A percentile compares a stretch with the other conserved stretches of the same genome.
Conservation (phyloP, 1,140 invertebrate species). For the Antheraea pernyi region DNA sequence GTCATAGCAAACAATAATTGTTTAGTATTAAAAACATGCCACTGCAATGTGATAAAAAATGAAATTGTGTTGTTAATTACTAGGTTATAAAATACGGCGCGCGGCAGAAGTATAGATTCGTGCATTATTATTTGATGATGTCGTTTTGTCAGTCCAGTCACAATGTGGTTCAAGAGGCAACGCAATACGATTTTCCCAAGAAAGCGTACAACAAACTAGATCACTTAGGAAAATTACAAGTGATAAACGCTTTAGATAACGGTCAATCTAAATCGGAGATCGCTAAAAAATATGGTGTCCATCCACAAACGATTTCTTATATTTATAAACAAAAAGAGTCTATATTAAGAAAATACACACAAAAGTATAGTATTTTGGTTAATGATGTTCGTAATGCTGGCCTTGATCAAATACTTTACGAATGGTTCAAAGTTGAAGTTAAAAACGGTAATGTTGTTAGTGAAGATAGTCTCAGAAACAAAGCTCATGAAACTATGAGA, state of each 20-base stretch:
- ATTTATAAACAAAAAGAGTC: constrained; percentile 38
- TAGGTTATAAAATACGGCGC: background rate
- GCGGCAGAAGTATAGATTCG: background rate
- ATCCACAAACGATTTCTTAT: constrained; percentile 31
- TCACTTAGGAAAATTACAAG: constrained; percentile 29
- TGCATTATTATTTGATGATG: constrained; percentile 16
- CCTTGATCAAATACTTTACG: constrained; percentile 30
- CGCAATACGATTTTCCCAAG: constrained; percentile 13
- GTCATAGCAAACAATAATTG: background rate
- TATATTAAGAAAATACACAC: constrained; percentile 31
- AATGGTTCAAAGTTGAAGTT: constrained; percentile 28
- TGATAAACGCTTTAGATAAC: constrained; percentile 36
- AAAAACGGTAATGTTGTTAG: constrained; percentile 26
- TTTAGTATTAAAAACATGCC: background rate
- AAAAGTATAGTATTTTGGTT: constrained; percentile 28
- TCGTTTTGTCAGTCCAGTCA: constrained; percentile 22
- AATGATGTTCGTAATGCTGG: constrained; percentile 28
- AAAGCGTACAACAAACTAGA: constrained; percentile 33
- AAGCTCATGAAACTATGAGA: constrained; percentile 26
- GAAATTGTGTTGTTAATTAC: background rate
- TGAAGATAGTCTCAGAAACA: constrained; percentile 26
- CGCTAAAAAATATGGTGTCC: constrained; percentile 32
- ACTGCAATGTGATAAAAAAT: background rate
- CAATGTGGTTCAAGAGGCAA: constrained; percentile 17
- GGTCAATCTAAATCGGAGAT: constrained; percentile 33